These are phyloP conservation scores for Actinemys pallida DNA, from an alignment of 2,113 vertebrate genomes.

Conservation along the genomic window DNA sequence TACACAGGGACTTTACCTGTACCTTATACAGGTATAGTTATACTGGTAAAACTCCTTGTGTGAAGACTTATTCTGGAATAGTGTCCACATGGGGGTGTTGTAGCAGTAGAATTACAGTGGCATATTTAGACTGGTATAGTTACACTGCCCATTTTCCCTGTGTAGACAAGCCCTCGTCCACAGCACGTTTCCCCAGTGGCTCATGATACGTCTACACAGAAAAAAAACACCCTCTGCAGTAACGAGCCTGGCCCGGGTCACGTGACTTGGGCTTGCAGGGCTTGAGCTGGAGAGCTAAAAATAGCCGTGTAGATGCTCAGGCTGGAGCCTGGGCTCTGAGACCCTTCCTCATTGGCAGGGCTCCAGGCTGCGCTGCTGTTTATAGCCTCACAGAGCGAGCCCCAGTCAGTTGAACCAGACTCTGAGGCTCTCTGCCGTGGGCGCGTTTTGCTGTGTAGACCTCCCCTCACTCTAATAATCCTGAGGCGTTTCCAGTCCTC, in stretches of 20 bases:
- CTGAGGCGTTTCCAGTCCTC: too few relatives aligned
- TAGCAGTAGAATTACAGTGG: background rate
- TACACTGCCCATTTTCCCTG: background rate
- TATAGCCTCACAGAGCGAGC: background rate
- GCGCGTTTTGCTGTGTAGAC: background rate
- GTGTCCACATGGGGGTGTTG: background rate
- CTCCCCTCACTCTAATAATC: background rate
- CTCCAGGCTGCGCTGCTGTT: too few relatives aligned
- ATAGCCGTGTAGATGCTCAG: too few relatives aligned
- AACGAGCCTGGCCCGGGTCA: too few relatives aligned
- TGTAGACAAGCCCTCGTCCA: background rate
- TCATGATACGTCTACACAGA: too few relatives aligned
- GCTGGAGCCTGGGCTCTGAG: too few relatives aligned
- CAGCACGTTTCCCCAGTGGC: background rate
- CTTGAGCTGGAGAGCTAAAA: too few relatives aligned
- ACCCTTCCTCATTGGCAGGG: too few relatives aligned
- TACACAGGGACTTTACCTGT: rapidly evolving
- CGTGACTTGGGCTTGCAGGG: too few relatives aligned
- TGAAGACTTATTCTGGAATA: background rate
- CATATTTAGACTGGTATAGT: background rate
- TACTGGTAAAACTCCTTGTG: background rate
- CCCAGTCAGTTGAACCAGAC: background rate
- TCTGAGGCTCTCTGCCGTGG: background rate
- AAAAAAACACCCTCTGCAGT: too few relatives aligned
- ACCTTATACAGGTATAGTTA: background rate